Conservation (phyloP, 2,113 vertebrate genomes). For the Callorhinus ursinus region DNA sequence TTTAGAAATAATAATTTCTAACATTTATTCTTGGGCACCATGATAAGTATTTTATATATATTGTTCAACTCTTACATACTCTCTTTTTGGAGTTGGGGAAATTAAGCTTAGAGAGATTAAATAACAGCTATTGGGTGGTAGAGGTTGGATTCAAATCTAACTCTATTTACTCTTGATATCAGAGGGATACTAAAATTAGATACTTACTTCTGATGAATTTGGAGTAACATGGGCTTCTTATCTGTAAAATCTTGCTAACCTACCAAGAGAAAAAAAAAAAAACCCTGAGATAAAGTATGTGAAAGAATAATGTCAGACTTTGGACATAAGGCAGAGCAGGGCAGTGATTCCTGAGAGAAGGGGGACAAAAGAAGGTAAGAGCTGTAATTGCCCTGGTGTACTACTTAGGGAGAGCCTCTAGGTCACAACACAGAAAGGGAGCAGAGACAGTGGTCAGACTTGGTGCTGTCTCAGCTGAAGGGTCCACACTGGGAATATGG, state of each 20-base stretch:
- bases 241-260: neutral
- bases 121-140: neutral
- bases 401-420: neutral
- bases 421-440: neutral
- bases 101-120: neutral
- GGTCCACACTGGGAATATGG: neutral
- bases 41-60: neutral
- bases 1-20: neutral
- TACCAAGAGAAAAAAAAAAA: neutral
- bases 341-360: neutral
- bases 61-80: neutral
- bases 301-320: neutral
- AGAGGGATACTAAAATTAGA: neutral
- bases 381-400: neutral
- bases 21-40: neutral
- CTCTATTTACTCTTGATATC: neutral
- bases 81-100: neutral
- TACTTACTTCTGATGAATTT: neutral
- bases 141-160: neutral
- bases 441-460: neutral
- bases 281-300: neutral
- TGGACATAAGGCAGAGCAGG: neutral
- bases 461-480: neutral
- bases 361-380: neutral
- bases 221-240: neutral